phyloP scores from a whole-genome alignment of 1,140 invertebrate genomes.

The Aphaenogaster rudis region DNA sequence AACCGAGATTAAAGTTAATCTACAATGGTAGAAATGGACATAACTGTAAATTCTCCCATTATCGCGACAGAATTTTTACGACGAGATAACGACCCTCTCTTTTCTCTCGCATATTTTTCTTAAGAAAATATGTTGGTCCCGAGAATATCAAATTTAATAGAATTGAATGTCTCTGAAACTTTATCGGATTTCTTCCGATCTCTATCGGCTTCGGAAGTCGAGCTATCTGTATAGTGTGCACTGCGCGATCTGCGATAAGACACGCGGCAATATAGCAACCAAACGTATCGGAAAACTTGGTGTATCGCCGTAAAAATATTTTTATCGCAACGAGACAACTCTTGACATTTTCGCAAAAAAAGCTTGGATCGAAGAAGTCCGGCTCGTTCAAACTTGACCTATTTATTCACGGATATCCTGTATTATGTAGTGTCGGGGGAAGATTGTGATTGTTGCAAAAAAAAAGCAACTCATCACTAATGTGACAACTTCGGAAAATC shows the following conservation, averaged over 20 bases:
- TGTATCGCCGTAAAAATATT: conserved; percentile 6
- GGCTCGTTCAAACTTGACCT: conserved; percentile 25
- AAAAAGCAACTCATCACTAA: neutral
- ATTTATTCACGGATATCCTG: conserved; percentile 8
- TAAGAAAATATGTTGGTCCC: too few relatives aligned
- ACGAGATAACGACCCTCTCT: neutral
- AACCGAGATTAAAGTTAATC: too few relatives aligned
- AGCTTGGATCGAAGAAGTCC: conserved; percentile 4
- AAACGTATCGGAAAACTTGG: neutral
- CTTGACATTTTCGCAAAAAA: conserved; percentile 48
- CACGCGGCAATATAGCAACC: neutral
- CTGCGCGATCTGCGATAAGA: neutral
- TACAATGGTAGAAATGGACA: too few relatives aligned
- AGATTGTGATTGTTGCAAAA: neutral
- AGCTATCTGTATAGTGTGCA: neutral
- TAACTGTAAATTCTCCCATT: neutral
- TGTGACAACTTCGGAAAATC: neutral
- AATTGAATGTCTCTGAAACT: neutral
- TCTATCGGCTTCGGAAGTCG: neutral
- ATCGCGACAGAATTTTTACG: neutral
- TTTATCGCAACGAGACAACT: neutral
- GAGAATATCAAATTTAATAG: neutral
- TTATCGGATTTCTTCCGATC: neutral
- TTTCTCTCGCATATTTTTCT: neutral
- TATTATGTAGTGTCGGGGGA: neutral